Percentiles rank a stretch among this genome's conserved stretches.
phyloP scores from a whole-genome alignment of 2,113 vertebrate genomes.

The Prionailurus viverrinus region DNA sequence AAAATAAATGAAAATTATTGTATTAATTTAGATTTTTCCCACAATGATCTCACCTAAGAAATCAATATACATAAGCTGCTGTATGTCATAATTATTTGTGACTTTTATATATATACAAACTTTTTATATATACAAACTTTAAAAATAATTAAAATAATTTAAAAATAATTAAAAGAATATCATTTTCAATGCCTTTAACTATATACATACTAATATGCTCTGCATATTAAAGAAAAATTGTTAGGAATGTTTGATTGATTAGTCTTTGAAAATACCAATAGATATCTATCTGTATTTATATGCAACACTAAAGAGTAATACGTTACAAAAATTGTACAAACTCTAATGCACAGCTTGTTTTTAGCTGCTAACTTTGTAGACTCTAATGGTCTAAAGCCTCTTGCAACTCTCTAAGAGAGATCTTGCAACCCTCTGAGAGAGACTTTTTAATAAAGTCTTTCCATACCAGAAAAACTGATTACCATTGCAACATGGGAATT shows the following conservation, averaged over 20 bases:
- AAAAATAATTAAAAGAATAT: not conserved
- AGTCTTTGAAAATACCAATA: not conserved
- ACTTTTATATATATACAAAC: not conserved
- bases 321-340: not conserved
- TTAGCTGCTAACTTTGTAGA: not conserved
- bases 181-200: not conserved
- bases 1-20: not conserved
- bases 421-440: not conserved
- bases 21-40: not conserved
- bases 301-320: not conserved
- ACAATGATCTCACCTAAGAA: not conserved
- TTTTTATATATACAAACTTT: not conserved
- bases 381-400: not conserved
- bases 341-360: not conserved
- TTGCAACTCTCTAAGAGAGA: not conserved
- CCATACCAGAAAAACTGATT: not conserved
- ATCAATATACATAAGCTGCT: not conserved
- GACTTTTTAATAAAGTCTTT: not conserved
- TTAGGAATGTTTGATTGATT: not conserved
- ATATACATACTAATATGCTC: not conserved
- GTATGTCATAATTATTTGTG: not conserved
- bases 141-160: not conserved
- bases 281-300: not conserved
- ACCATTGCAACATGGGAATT: not conserved
- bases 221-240: not conserved